Base-by-base conservation (phyloP, 2,113 vertebrate species). In the Larimichthys polyactis region DNA sequence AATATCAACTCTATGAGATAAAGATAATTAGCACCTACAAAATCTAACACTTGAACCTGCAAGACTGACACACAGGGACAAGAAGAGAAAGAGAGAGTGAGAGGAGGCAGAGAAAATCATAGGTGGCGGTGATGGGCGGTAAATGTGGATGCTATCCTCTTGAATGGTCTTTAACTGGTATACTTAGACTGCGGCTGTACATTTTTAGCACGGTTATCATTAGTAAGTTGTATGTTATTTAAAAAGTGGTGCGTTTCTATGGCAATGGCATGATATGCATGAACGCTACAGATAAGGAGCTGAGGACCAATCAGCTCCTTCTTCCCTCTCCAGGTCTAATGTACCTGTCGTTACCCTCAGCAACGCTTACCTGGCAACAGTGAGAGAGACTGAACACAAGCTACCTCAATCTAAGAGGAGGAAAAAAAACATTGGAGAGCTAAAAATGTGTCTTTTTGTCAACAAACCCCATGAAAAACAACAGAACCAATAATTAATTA, bases 221-320 rank as follows among this genome's bases (percentile, higher is more conserved):
- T 67, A 27, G n/a, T 16, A 49, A 11, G 19, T 16, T 66, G 40
- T 36, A 12, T 27, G 40, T 22, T 11, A 51, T 40, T 16, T 12
- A 40, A 32, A 75, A 75, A 57, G 71, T 27, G 5, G 57, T 16
- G 32, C 14, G 43, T 75, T 69, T 63, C 71, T 52, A 75, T 6
- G 55, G 71, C n/a, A 81, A 74, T 16, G 20, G 46, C 2, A 6
- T 51, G 55, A 15, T 63, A 24, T 57, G 6, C 29, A 76, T 43
- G 8, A 54, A 59, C 22, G 2, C 8, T 65, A 3, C n/a, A 22
- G 20, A 27, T 27, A 52, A 19, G n/a, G 20, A 51, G 52, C 29
- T 52, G 7, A 40, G 43, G 10, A 57, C 40, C 60, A 57, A 65
- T 66, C 63, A 49, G 71, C 71, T 73, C 11, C 24, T 14, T 27